Evolutionary conservation across 1,140 invertebrate species (phyloP), one percentile per base, ranked within the genome.

Genomic region (Brachionus rubens): DNA sequence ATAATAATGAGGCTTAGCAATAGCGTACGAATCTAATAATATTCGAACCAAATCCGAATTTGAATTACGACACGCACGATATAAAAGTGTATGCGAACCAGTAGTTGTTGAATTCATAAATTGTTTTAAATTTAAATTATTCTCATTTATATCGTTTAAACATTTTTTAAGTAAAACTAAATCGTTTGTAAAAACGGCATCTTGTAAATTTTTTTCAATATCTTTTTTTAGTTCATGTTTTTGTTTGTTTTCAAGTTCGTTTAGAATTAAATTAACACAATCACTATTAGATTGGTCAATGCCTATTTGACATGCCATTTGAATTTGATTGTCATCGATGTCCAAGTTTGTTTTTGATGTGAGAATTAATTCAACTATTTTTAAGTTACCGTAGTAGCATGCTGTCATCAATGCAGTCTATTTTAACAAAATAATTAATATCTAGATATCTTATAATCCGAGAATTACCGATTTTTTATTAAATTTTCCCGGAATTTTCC

Each of bases 181-280:
- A 41, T 72, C 68, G 50, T 72, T 72, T 1, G 19, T 72, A 12
- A 50, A 72, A 3, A 72, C 68, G 12, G 68, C 68, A 19, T 72
- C 47, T 72, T 72, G 68, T 10, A 72, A 36, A 46, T 43, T 43
- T 43, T 43, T 65, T 65, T 65, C 59, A n/a, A 43, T 40, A n/a
- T 33, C 41, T 72, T 30, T 19, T 28, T 33, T 72, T 14, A 72
- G 0, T n/a, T 72, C 68, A 72, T 48, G 24, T 14, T 28, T 33
- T 48, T 36, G n/a, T 6, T 24, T 50, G 30, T 72, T 72, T 26
- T 72, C 68, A 12, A 50, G 30, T 16, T 72, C 43, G 19, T 72
- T 54, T 36, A 72, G 46, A 19, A 72, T 52, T 24, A 72, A 48
- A 41, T 72, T 72, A 30, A 72, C 68, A 50, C 68, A 72, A n/a